Evolutionary conservation across 2,888 invertebrate genomes (phyloP), one percentile per base, ranked within the genome.

Genomic region (Eurytoma adleriae): DNA sequence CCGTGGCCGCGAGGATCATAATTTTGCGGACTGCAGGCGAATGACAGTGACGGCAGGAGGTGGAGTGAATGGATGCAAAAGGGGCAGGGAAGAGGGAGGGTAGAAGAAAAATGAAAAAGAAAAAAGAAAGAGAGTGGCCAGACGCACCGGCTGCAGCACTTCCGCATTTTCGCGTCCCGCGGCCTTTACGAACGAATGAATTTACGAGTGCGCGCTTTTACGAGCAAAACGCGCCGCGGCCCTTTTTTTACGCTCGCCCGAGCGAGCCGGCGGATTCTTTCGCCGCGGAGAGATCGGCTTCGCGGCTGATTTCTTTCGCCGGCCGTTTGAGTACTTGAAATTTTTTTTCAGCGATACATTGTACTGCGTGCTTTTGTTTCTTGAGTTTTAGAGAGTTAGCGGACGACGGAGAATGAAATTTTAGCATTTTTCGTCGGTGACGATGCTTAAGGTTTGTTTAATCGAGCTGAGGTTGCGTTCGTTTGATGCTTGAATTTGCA

Each of bases 141-240:
- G 40, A 20, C 56, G 24, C 18, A 76, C 76, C 81, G 84, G 82
- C 83, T 84, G 84, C 84, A 85, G 84, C 80, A 84, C 84, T 85
- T 84, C 83, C 83, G 84, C 84, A 83, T 84, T 84, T 83, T 84
- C 79, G 76, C 57, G 56, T 69, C 54, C 24, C 64, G 12, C 16
- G 12, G 14, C 56, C 16, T 40, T 27, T n/a, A 64, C 50, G 54
- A 61, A 59, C n/a, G 20, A 54, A 40, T 57, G 56, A 50, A 50
- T 66, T 77, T 57, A 40, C 20, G 56, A 20, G 24, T 74, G 40
- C 40, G 40, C 40, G 40, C 40, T 40, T 40, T 40, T 40, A 40
- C 40, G 40, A 40, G 40, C 40, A 40, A 40, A 40, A 40, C 40
- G 40, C 40, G 40, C 40, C 40, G 40, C 56, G 56, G 30, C 27